Conservation (phyloP, 2,797 vertebrate species). For the Pseudomugil tenellus region DNA sequence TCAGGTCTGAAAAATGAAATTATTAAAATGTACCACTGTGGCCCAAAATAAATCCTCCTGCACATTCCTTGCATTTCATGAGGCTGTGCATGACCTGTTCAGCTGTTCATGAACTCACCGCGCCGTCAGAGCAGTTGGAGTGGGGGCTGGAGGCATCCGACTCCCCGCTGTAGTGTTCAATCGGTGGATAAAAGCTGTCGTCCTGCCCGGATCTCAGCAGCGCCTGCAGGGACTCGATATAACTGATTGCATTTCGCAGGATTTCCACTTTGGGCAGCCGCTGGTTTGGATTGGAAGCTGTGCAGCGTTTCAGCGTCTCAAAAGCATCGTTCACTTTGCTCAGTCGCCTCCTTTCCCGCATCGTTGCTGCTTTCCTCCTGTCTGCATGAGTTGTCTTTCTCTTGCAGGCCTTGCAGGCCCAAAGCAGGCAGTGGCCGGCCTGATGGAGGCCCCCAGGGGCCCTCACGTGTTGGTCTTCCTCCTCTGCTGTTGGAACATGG, state of each 20-base stretch:
- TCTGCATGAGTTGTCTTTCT: conserved; percentile 94
- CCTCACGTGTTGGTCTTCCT: conserved; percentile 90
- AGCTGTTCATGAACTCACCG: conserved; percentile 85
- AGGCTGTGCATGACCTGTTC: conserved; percentile 29
- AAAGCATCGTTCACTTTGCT: conserved; percentile 97
- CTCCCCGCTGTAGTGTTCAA: conserved; percentile 91
- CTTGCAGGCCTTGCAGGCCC: conserved; percentile 99
- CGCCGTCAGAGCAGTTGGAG: conserved; percentile 96
- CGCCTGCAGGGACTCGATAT: conserved; percentile 94
- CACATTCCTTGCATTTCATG: conserved; percentile 44
- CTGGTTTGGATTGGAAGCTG: conserved; percentile 94
- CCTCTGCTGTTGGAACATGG: conserved; percentile 69
- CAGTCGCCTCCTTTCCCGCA: conserved; percentile 93
- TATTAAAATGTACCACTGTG: background rate
- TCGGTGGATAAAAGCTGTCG: conserved; percentile 85
- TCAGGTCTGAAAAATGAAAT: conserved; percentile 2
- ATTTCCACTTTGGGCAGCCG: conserved; percentile 97
- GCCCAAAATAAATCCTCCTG: conserved; percentile 49
- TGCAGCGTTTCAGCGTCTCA: conserved; percentile 96
- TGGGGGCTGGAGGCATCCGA: conserved; percentile 92
- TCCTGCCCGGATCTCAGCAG: conserved; percentile 88
- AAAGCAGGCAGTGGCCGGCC: conserved; percentile 92
- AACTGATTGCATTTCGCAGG: conserved; percentile 95
- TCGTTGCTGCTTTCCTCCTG: conserved; percentile 94
- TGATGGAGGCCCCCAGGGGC: conserved; percentile 89